Percentiles rank a stretch among this genome's conserved stretches.
phyloP scores from a whole-genome alignment of 2,113 vertebrate genomes.

The Lichenostomus cassidix region DNA sequence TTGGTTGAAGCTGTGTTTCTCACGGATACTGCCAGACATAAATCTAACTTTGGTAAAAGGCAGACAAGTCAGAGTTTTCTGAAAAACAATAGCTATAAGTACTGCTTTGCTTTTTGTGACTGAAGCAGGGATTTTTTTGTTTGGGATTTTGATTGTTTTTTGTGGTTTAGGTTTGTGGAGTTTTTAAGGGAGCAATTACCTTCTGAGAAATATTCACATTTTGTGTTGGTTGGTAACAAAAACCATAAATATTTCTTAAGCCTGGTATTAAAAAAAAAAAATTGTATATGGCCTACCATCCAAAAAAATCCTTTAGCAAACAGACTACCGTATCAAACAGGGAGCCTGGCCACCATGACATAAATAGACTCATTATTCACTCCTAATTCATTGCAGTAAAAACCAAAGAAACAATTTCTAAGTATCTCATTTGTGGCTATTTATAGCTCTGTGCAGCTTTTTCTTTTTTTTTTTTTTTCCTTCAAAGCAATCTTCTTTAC shows the following conservation, averaged over 20 bases:
- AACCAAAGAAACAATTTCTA: neutral
- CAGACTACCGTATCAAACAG: neutral
- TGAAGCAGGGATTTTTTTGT: neutral
- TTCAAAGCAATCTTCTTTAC: neutral
- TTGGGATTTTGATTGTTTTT: neutral
- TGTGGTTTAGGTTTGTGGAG: neutral
- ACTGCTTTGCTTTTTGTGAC: neutral
- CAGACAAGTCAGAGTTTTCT: neutral
- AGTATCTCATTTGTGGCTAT: slow-evolving; percentile 1
- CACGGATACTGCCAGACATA: neutral
- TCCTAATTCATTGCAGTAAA: neutral
- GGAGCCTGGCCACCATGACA: neutral
- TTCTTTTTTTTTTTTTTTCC: neutral
- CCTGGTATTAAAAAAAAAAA: neutral
- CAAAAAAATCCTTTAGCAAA: neutral
- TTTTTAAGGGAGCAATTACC: neutral
- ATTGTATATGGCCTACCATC: neutral
- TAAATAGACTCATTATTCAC: slow-evolving; percentile 17
- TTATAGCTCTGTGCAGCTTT: neutral
- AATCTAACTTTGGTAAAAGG: neutral
- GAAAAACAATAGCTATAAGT: neutral
- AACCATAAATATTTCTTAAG: neutral
- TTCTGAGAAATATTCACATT: neutral
- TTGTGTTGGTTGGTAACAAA: neutral
- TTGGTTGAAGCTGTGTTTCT: neutral